Evolutionary conservation across 1,140 invertebrate genomes (phyloP).

Genomic region (Dendroctonus ponderosae): DNA sequence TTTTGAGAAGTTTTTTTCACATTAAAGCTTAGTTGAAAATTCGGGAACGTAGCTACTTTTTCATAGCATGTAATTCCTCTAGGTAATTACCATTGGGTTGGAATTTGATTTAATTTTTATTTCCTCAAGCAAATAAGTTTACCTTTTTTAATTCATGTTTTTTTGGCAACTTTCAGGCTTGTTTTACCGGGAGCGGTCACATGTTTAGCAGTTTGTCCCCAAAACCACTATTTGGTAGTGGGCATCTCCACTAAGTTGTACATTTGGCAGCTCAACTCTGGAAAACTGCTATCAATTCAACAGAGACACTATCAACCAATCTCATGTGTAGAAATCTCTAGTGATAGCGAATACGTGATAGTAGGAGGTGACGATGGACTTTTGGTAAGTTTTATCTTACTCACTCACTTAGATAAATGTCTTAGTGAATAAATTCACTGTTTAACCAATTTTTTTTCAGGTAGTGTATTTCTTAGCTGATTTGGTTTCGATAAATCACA

Average conservation of each 20-base stretch:
- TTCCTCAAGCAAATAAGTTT: no score
- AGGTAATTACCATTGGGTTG: no score
- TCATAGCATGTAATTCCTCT: no score
- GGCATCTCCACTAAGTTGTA: slow-evolving; percentile 80
- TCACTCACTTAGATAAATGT: neutral
- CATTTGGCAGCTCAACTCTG: slow-evolving; percentile 79
- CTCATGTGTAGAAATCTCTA: slow-evolving; percentile 69
- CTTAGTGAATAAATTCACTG: no score
- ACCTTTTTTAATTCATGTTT: no score
- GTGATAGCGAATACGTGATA: slow-evolving; percentile 71
- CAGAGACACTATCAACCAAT: slow-evolving; percentile 78
- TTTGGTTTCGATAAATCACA: slow-evolving; percentile 47
- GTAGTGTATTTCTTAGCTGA: slow-evolving; percentile 65
- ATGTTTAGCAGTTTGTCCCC: slow-evolving; percentile 65
- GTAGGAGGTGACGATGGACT: slow-evolving; percentile 82
- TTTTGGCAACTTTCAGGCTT: slow-evolving; percentile 55
- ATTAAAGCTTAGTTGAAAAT: no score
- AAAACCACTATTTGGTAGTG: slow-evolving; percentile 69
- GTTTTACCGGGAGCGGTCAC: slow-evolving; percentile 76
- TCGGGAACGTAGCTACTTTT: no score
- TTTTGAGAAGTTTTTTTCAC: no score
- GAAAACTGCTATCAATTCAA: slow-evolving; percentile 69
- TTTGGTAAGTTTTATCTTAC: slow-evolving; percentile 51
- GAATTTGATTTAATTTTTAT: no score
- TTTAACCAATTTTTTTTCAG: neutral